These are phyloP conservation scores for Sarcophaga rosellei DNA, from an alignment of 2,888 invertebrate species.

Conservation along the genomic window DNA sequence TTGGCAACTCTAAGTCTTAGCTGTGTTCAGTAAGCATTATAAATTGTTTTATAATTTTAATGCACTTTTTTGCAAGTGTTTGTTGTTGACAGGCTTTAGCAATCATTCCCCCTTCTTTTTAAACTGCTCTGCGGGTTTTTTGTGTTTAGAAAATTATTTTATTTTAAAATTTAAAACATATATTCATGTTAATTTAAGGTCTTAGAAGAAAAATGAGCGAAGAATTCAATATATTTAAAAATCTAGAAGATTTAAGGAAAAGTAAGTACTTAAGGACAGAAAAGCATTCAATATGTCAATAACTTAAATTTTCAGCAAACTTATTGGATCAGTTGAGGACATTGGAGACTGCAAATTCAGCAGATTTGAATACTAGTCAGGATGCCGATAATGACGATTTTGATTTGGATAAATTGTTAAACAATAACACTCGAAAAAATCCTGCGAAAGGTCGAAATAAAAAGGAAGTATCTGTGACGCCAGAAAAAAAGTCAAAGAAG, in stretches of 20 bases:
- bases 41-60: background rate
- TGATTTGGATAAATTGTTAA: conserved; percentile 46
- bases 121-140: conserved; percentile 8
- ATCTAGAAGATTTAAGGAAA: conserved; percentile 64
- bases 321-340: conserved; percentile 56
- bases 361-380: conserved; percentile 30
- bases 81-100: background rate
- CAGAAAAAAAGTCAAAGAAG: conserved; percentile 37
- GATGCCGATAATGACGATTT: conserved; percentile 46
- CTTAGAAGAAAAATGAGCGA: conserved; percentile 45
- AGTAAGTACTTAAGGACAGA: conserved; percentile 48
- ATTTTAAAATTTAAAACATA: background rate
- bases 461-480: background rate
- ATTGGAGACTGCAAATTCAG: conserved; percentile 6
- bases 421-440: conserved; percentile 18
- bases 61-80: background rate
- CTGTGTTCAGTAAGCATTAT: background rate
- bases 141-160: background rate
- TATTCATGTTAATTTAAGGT: background rate
- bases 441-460: conserved; percentile 20
- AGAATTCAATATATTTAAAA: conserved; percentile 70
- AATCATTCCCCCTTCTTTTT: background rate
- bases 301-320: conserved; percentile 51
- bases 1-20: background rate
- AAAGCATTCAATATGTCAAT: background rate